Base-by-base conservation (phyloP, 2,797 vertebrate genomes). In the Atherinosoma microstoma region DNA sequence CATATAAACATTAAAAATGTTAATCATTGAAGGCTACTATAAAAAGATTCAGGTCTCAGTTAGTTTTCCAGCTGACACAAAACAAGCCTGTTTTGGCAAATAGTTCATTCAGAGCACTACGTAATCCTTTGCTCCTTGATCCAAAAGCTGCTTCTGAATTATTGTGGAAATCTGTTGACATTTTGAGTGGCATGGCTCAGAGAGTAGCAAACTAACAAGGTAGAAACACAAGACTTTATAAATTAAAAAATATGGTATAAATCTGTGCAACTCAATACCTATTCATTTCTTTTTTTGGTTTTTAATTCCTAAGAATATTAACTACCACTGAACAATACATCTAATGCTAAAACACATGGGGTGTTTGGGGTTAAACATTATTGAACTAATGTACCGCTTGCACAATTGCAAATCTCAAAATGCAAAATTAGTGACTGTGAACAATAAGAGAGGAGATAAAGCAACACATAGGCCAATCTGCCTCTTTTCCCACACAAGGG, bases 401-500 rank as follows among this genome's bases (percentile, higher is more conserved):
- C 74, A 89, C 78, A 90, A 84, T 75, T 75, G 75, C 51, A 89
- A 78, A 84, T 77, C 70, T 84, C 78, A 84, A 87, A 81, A 90
- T 86, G 79, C 79, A 64, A 85, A 91, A 91, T 89, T 85, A 84
- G 82, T 91, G 70, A 89, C 82, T 81, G 84, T 80, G 80, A 84
- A 80, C 71, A 84, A 82, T 84, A 67, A 74, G 72, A 76, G 53
- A 83, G 83, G 67, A 30, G 53, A 70, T 73, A 67, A 74, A 75
- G 65, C 87, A 82, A 67, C 72, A 76, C 70, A 34, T 61, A 40
- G 68, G 74, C 73, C 85, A 84, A 91, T 90, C 84, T 90, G 84
- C 83, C 75, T 87, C 82, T 82, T 88, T 83, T 88, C 87, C 84
- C 88, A 90, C 91, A 81, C 84, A 86, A 82, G 89, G 85, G 88